Conservation (phyloP, 92 coral and sea anemone species). For the Zoanthus sansibaricus region DNA sequence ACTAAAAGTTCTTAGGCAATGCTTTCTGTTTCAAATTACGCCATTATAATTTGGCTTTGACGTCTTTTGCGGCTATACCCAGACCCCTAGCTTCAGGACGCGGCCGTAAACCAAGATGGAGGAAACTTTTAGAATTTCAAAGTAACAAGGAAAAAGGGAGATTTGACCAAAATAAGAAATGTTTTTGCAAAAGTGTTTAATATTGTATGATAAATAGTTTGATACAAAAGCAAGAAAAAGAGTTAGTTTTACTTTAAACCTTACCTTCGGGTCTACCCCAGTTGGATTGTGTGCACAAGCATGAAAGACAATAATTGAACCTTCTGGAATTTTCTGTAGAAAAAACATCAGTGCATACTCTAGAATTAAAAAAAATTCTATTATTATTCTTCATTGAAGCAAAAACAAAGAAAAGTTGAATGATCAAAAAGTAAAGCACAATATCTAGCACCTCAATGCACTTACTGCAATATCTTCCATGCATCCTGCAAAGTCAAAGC, state of each 20-base stretch:
- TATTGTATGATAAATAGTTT: too few relatives aligned
- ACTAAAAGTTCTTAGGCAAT: too few relatives aligned
- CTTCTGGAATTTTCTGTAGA: constrained; percentile 88
- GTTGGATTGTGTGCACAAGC: constrained; percentile 99
- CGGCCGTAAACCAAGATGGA: too few relatives aligned
- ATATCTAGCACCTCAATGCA: neutral
- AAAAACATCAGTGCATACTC: neutral
- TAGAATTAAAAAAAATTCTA: neutral
- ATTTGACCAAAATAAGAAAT: too few relatives aligned
- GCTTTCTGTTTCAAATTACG: too few relatives aligned
- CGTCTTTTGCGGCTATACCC: too few relatives aligned
- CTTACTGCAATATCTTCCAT: constrained; percentile 91
- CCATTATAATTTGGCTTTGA: too few relatives aligned
- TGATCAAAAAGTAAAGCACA: neutral
- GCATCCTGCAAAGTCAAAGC: constrained; percentile 95
- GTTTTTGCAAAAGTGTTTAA: too few relatives aligned
- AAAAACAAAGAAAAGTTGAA: neutral
- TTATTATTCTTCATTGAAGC: neutral
- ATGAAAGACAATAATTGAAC: constrained; percentile 84
- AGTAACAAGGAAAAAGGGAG: too few relatives aligned
- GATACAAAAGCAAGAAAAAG: too few relatives aligned
- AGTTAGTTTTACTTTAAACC: neutral
- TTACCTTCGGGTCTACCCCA: constrained; percentile 98
- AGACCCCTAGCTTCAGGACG: too few relatives aligned
- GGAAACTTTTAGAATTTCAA: too few relatives aligned